Base-by-base conservation (phyloP, 2,113 vertebrate species). In the Sturnus vulgaris region DNA sequence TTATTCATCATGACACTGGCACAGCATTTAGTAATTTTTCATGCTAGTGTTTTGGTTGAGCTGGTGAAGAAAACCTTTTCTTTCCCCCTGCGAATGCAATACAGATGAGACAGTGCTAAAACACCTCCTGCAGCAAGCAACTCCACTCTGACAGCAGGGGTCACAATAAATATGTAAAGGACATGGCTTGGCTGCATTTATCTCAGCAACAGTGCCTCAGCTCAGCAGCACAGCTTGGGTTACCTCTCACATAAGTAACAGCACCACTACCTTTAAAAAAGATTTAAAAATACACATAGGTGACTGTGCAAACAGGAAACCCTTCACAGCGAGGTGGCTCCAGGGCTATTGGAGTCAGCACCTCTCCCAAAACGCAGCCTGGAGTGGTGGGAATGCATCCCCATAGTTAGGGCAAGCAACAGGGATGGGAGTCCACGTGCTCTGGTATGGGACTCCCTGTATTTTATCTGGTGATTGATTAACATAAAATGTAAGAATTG, bases 361-460 rank as follows among this genome's bases (percentile, higher is more conserved):
- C 28, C 24, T 60, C 22, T 21, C 10, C 2, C 19, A 33, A 30
- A 82, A 59, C 2, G 5, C 27, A 92, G 63, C 33, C 30, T 35
- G 16, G 20, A 33, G 28, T 3, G 27, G 24, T 64, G 56, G 72
- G 37, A 77, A 37, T 66, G 35, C 28, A 78, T 15, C 19, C 22
- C 24, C 52, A 25, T 1, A 4, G n/a, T 30, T 6, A 65, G 31
- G 60, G 27, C 52, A 78, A 13, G 42, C 65, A 71, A 21, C 15
- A 33, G 42, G 9, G 14, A n/a, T 13, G 27, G 10, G 28, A 82
- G 2, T 23, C 39, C 52, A 46, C 0, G 1, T 7, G 7, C 19
- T 23, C 61, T 28, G 16, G 10, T 13, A 31, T n/a, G 15, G 35
- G 35, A 57, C 21, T 50, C 52, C 35, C 39, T 60, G 25, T 22